Conservation (phyloP, 2,113 vertebrate genomes). For the Erpornis zantholeuca region DNA sequence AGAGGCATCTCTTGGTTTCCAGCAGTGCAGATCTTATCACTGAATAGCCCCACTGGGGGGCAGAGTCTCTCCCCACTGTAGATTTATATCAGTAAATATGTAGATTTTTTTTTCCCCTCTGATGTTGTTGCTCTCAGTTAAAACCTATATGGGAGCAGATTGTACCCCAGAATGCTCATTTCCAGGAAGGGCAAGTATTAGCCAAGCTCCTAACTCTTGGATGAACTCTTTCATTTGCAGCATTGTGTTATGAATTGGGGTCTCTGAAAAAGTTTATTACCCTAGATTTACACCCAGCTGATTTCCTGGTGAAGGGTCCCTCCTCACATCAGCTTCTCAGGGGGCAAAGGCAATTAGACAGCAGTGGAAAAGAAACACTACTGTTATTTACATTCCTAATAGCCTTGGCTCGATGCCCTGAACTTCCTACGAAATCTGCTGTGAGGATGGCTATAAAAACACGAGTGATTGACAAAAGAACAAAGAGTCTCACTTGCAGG, state of each 20-base stretch:
- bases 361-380: slow-evolving; percentile 22
- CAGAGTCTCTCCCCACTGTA: background rate
- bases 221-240: slow-evolving; percentile 12
- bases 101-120: background rate
- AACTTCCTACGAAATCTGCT: slow-evolving; percentile 16
- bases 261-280: slow-evolving; percentile 8
- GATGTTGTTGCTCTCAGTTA: background rate
- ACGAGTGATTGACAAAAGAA: background rate
- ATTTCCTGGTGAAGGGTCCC: background rate
- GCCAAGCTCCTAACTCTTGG: slow-evolving; percentile 15
- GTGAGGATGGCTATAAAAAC: background rate
- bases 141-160: background rate
- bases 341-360: slow-evolving; percentile 37
- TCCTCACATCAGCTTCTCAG: background rate
- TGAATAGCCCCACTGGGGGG: background rate
- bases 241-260: background rate
- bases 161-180: background rate
- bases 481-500: background rate
- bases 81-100: background rate
- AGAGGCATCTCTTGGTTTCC: background rate
- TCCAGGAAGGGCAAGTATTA: background rate
- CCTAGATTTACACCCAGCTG: background rate
- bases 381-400: slow-evolving; percentile 25
- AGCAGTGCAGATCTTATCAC: background rate
- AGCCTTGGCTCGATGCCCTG: slow-evolving; percentile 21